Conservation (phyloP, 1,140 invertebrate species). For the Teleopsis dalmanni region DNA sequence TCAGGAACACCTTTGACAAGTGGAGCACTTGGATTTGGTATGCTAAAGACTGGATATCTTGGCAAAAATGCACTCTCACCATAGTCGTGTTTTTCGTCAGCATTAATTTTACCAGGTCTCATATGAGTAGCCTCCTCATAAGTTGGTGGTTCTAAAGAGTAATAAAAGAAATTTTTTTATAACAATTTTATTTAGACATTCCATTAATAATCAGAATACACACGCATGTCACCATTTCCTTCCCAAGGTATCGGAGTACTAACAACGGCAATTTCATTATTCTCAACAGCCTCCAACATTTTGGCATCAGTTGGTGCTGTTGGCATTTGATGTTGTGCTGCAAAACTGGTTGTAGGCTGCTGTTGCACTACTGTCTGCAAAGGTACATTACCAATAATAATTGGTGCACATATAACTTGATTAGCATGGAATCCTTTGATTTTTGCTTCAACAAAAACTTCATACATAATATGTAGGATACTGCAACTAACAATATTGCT, state of each 20-base stretch:
- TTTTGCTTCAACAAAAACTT: constrained; percentile 51
- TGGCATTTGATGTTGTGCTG: background rate
- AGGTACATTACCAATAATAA: constrained; percentile 55
- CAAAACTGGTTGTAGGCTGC: constrained; percentile 13
- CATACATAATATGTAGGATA: constrained; percentile 63
- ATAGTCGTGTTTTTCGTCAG: constrained; percentile 8
- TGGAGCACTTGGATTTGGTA: constrained; percentile 21
- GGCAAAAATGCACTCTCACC: constrained; percentile 25
- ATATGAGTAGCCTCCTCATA: constrained; percentile 34
- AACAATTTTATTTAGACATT: background rate
- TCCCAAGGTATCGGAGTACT: background rate
- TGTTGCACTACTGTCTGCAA: constrained; percentile 26
- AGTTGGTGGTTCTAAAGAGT: constrained; percentile 25
- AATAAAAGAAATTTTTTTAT: background rate
- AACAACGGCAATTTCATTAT: background rate
- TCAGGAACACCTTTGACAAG: background rate
- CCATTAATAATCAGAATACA: background rate
- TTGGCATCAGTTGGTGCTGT: background rate
- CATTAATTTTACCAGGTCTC: constrained; percentile 17
- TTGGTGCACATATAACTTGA: constrained; percentile 44
- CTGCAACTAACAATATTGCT: constrained; percentile 57
- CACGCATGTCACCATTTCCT: background rate
- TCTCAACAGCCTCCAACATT: background rate
- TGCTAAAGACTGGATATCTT: constrained; percentile 31
- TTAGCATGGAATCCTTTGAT: constrained; percentile 45